Conservation (phyloP, 2,797 vertebrate species). For the Gymnopithys bicolor region DNA sequence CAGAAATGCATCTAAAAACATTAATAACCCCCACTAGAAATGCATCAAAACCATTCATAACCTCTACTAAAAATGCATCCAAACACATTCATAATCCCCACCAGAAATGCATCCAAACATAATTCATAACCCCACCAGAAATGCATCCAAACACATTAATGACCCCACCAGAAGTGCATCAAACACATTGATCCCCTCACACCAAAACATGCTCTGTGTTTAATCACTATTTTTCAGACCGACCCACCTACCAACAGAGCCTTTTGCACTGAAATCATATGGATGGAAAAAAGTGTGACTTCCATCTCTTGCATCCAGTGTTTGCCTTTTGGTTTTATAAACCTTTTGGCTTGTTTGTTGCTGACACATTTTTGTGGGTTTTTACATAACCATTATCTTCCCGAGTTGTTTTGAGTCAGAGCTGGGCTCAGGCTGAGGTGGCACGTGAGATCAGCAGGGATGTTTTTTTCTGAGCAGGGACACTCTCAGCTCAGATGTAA, state of each 20-base stretch:
- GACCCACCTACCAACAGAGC: background rate
- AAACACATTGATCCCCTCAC: background rate
- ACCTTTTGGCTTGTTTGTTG: constrained; percentile 64
- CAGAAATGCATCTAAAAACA: background rate
- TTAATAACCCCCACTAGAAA: background rate
- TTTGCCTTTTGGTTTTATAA: constrained; percentile 37
- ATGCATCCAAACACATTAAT: background rate
- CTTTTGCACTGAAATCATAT: constrained; percentile 49
- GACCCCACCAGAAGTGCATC: background rate
- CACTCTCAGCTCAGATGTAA: background rate
- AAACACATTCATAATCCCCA: background rate
- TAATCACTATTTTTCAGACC: constrained; percentile 13
- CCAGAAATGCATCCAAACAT: background rate
- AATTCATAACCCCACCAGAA: too few species aligned
- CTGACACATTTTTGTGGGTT: constrained; percentile 55
- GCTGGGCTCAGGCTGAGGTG: background rate
- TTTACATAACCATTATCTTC: constrained; percentile 46
- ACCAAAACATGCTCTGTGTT: background rate
- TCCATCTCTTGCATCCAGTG: constrained; percentile 25
- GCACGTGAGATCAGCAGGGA: background rate
- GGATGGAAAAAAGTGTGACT: constrained; percentile 50
- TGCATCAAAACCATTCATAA: background rate
- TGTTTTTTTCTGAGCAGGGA: background rate
- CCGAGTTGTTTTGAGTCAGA: constrained; percentile 5
- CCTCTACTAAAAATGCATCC: too few species aligned